These are phyloP conservation scores for Drosophila longiperda DNA, from an alignment of 2,888 invertebrate genomes.

Conservation along the genomic window DNA sequence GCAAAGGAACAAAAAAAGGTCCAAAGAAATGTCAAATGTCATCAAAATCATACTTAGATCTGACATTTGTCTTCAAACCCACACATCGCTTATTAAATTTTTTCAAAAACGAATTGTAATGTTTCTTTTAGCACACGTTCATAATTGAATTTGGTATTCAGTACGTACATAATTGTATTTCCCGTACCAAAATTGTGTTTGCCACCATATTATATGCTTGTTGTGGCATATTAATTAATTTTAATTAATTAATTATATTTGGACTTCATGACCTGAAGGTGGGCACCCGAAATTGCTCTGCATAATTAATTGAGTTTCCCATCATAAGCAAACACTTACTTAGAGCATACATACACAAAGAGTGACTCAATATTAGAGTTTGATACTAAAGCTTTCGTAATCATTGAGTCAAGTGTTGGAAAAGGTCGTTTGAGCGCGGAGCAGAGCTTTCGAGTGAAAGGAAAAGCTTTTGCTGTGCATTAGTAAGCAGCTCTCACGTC, in stretches of 20 bases:
- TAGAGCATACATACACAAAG: background rate
- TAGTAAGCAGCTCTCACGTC: background rate
- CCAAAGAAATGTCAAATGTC: background rate
- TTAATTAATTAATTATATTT: slow-evolving; percentile 61
- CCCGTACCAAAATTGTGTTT: background rate
- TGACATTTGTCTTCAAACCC: background rate
- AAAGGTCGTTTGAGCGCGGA: background rate
- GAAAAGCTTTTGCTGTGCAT: background rate
- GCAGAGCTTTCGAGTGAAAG: background rate
- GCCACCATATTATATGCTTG: slow-evolving; percentile 16
- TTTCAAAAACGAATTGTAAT: background rate
- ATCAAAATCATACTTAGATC: background rate
- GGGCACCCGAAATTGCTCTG: slow-evolving; percentile 35
- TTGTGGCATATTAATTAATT: slow-evolving; percentile 59
- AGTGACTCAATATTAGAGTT: background rate
- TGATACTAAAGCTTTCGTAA: slow-evolving; percentile 1
- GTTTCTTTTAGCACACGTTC: background rate
- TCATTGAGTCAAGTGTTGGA: slow-evolving; percentile 3
- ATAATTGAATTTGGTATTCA: background rate
- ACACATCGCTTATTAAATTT: background rate
- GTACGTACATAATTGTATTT: too few relatives aligned
- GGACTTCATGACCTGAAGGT: slow-evolving; percentile 22
- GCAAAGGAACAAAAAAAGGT: background rate
- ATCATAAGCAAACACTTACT: slow-evolving; percentile 25
- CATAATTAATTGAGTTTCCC: slow-evolving; percentile 57